These are phyloP conservation scores for Archaeoteleia sp. DNA, from an alignment of 2,888 invertebrate species.

Conservation along the genomic window DNA sequence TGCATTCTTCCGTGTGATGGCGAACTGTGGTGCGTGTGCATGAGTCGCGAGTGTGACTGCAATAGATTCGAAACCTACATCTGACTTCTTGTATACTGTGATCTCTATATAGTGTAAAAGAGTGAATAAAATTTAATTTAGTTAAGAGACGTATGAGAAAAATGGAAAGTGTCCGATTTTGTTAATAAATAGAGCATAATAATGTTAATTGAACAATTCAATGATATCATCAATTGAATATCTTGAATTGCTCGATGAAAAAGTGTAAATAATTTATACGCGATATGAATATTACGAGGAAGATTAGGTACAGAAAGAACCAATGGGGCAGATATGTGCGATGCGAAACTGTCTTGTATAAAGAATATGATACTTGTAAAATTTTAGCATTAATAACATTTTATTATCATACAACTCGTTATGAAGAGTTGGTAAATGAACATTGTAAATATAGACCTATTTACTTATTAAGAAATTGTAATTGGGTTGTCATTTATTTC, in stretches of 20 bases:
- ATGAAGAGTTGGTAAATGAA: constrained; percentile 67
- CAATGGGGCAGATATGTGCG: constrained; percentile 24
- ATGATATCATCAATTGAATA: constrained; percentile 21
- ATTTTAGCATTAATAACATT: constrained; percentile 71
- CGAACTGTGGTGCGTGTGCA: constrained; percentile 20
- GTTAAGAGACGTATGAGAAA: constrained; percentile 51
- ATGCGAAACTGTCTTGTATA: constrained; percentile 57
- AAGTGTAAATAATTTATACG: constrained; percentile 69
- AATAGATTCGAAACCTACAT: constrained; percentile 70
- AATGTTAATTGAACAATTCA: constrained; percentile 29
- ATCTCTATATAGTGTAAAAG: constrained; percentile 72
- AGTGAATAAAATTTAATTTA: constrained; percentile 61
- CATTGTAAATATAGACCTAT: constrained; percentile 74
- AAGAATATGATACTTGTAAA: constrained; percentile 70
- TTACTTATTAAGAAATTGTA: constrained; percentile 52
- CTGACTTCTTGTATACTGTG: constrained; percentile 75
- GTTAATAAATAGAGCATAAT: constrained; percentile 19
- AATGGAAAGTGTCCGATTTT: constrained; percentile 38
- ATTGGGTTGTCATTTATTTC: too few relatives aligned
- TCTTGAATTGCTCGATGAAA: constrained; percentile 37
- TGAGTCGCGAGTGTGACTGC: constrained; percentile 58
- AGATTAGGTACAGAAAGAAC: constrained; percentile 17
- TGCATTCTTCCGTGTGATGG: too few relatives aligned
- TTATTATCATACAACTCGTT: constrained; percentile 72
- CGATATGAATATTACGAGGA: constrained; percentile 48